phyloP scores from a whole-genome alignment of 2,113 vertebrate genomes.

The Phylloscopus whistleri region DNA sequence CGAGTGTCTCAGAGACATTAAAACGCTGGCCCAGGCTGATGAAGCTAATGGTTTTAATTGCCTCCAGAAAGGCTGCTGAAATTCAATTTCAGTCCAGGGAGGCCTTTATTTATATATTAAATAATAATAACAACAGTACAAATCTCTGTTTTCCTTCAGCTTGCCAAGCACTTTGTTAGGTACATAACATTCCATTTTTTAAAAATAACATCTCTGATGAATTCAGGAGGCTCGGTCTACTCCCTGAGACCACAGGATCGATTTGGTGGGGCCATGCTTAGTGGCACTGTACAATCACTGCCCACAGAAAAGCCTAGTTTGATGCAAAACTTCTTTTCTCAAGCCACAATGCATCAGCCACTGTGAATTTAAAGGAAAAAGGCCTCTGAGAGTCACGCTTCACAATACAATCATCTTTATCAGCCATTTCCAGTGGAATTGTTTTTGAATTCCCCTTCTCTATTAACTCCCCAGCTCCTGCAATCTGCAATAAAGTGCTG shows the following conservation, averaged over 20 bases:
- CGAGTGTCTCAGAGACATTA: conserved; percentile 45
- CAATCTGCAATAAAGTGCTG: neutral
- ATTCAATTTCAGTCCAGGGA: conserved; percentile 43
- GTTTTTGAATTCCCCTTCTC: neutral
- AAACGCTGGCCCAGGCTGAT: conserved; percentile 36
- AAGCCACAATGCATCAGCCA: neutral
- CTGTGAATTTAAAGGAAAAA: neutral
- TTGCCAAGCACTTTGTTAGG: conserved; percentile 41
- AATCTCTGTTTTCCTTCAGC: conserved; percentile 37
- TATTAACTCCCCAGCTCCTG: neutral
- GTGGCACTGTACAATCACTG: neutral
- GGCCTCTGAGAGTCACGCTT: neutral
- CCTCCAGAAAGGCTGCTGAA: conserved; percentile 61
- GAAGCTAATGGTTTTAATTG: conserved; percentile 65
- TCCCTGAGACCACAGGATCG: neutral
- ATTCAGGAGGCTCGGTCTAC: neutral
- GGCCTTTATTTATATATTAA: conserved; percentile 43
- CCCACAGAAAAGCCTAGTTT: neutral
- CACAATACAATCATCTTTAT: neutral
- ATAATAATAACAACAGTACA: conserved; percentile 48
- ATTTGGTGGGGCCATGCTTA: neutral
- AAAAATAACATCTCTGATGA: neutral
- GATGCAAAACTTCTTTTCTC: neutral
- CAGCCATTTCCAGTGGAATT: conserved; percentile 12
- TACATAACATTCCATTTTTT: neutral